These are phyloP conservation scores for Drosophila lacicola DNA, from an alignment of 2,888 invertebrate genomes.

Conservation along the genomic window DNA sequence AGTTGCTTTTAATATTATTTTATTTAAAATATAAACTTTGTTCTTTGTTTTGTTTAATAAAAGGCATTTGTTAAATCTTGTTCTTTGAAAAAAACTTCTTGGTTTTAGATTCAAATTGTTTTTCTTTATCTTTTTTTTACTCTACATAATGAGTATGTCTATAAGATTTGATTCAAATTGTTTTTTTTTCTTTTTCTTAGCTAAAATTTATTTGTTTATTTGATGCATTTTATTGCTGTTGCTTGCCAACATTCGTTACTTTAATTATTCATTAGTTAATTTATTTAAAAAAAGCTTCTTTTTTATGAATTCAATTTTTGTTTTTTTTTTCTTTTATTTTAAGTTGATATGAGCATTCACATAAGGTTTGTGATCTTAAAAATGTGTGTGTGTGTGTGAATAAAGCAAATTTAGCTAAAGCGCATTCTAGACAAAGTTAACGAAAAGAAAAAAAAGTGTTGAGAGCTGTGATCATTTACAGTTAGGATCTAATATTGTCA, in stretches of 20 bases:
- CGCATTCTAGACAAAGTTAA: constrained; percentile 43
- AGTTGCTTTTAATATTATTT: constrained; percentile 34
- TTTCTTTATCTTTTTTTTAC: constrained; percentile 26
- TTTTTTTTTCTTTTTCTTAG: constrained; percentile 62
- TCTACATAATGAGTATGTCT: constrained; percentile 70
- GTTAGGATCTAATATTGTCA: constrained; percentile 77
- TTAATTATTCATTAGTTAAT: constrained; percentile 63
- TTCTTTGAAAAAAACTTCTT: constrained; percentile 54
- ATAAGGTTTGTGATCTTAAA: constrained; percentile 55
- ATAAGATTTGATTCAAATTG: constrained; percentile 78
- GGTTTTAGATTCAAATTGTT: constrained; percentile 45
- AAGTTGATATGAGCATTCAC: constrained; percentile 79
- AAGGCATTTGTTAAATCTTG: constrained; percentile 65
- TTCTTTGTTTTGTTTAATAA: constrained; percentile 47
- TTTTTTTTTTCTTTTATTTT: constrained; percentile 34
- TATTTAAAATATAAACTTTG: constrained; percentile 75
- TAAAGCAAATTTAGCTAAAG: constrained; percentile 43
- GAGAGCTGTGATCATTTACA: constrained; percentile 35
- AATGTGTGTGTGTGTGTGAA: constrained; percentile 12
- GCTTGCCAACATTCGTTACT: constrained; percentile 36
- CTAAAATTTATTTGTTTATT: constrained; percentile 57
- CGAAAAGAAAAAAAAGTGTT: constrained; percentile 8
- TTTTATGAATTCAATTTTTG: constrained; percentile 7
- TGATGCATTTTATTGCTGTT: constrained; percentile 37
- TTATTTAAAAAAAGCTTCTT: constrained; percentile 59